A percentile compares a stretch with the other conserved stretches of the same genome.
Evolutionary conservation across 2,797 vertebrate genomes (phyloP).

Genomic region (Heliangelus exortis): DNA sequence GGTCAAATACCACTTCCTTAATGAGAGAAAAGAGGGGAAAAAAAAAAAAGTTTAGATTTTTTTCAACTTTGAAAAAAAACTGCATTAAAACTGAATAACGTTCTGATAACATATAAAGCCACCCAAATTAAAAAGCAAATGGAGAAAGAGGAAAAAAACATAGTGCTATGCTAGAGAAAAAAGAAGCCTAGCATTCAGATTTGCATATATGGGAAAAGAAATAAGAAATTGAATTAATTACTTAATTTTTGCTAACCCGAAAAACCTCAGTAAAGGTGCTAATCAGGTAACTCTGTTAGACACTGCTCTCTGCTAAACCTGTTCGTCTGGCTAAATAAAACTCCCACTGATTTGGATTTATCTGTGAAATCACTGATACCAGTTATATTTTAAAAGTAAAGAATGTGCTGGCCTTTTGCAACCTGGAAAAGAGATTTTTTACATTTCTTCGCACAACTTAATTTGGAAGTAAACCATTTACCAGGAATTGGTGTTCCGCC

Average conservation of each 20-base stretch:
- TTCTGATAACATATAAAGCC: not conserved
- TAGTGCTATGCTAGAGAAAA: not conserved
- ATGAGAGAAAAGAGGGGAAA: not conserved
- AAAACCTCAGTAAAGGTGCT: not conserved
- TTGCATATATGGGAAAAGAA: not conserved
- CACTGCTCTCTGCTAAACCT: not conserved
- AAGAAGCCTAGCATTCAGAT: fast-evolving
- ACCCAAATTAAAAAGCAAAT: not conserved
- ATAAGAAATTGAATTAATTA: not conserved
- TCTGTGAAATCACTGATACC: not conserved
- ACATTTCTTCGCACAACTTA: not conserved
- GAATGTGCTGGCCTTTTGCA: not conserved
- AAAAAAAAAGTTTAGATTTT: not conserved
- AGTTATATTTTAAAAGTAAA: not conserved
- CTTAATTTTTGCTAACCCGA: not conserved
- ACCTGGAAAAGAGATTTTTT: not conserved
- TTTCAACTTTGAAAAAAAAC: not conserved
- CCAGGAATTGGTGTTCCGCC: not conserved
- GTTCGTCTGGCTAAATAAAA: not conserved
- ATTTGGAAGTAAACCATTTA: not conserved
- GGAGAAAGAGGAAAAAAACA: not conserved
- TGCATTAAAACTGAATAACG: not conserved
- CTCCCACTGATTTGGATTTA: not conserved
- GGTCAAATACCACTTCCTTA: not conserved
- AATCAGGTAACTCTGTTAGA: not conserved